Percentiles rank a stretch among this genome's conserved stretches.
Conservation (phyloP, 2,888 invertebrate genomes). For the Nephrocerus scutellatus region DNA sequence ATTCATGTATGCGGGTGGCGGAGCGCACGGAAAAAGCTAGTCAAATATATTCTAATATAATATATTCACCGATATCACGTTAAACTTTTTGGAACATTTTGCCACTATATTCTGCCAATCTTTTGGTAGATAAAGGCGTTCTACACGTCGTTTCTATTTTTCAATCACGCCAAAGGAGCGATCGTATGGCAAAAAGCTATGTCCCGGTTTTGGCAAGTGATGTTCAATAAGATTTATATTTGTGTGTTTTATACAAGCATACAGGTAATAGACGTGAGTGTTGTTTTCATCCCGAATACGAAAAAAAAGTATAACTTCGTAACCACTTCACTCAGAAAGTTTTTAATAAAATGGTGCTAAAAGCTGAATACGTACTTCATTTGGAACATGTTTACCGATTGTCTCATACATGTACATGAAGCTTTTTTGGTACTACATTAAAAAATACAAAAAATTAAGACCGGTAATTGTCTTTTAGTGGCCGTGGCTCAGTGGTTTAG, state of each 20-base stretch:
- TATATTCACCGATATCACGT: neutral
- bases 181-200: slow-evolving; percentile 6
- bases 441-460: no score
- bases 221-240: neutral
- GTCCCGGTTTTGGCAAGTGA: slow-evolving; percentile 7
- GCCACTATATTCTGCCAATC: slow-evolving; percentile 5
- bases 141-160: slow-evolving; percentile 5
- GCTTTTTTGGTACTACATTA: no score
- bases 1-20: no score
- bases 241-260: no score
- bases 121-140: slow-evolving; percentile 3
- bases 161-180: slow-evolving; percentile 7
- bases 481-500: no score
- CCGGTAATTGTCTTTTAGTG: no score
- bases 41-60: neutral
- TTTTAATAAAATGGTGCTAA: no score
- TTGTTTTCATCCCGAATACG: neutral
- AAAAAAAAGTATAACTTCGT: neutral
- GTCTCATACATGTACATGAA: no score
- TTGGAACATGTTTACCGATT: no score
- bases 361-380: no score
- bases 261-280: neutral
- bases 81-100: slow-evolving; percentile 1
- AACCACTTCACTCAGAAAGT: neutral
- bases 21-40: no score